Evolutionary conservation across 92 coral and sea anemone genomes (phyloP), one percentile per base, ranked within the genome.

Genomic region (Epizoanthus fatuus): DNA sequence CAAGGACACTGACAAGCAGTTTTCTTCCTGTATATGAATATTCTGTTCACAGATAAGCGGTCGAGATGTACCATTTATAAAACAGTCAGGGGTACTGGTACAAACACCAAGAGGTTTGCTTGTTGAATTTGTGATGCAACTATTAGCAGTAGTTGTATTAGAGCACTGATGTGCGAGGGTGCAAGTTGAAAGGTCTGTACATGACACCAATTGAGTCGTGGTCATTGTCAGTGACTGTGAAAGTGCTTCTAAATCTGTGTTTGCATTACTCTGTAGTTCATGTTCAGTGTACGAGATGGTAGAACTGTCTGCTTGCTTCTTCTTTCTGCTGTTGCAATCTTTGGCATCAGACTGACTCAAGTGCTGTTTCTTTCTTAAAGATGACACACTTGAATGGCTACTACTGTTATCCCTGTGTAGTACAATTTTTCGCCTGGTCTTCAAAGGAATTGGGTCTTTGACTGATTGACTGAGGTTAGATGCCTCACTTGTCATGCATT

Each of bases 371-470:
- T 44, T 55, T 40, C 82, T 59, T 20, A 77, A 38, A 40, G 45
- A 59, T 40, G 82, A 77, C 32, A 77, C 82, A 4, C 82, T 64
- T 25, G 82, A 77, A 60, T 10, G 54, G 29, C 56, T 77, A 0
- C 11, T 57, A 59, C 29, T 58, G 22, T 17, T 39, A 4, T 77
- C 16, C 40, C 68, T 59, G 19, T 44, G 37, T 42, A 77, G 70
- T 29, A 77, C 19, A 42, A 77, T 77, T 39, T 77, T 60, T 62
- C 63, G 62, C 65, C 65, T 59, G 7, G 13, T 19, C 55, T 20
- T 77, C 44, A 77, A 40, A 16, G 69, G 57, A 12, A 77, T 20
- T 3, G n/a, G 16, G 5, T 13, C 65, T 0, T 13, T 62, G 22
- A 42, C 82, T 62, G 58, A 15, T 60, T 77, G 70, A 49, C 14